A percentile compares a stretch with the other conserved stretches of the same genome.
Conservation (phyloP, 2,888 invertebrate species). For the Stenurella melanura region DNA sequence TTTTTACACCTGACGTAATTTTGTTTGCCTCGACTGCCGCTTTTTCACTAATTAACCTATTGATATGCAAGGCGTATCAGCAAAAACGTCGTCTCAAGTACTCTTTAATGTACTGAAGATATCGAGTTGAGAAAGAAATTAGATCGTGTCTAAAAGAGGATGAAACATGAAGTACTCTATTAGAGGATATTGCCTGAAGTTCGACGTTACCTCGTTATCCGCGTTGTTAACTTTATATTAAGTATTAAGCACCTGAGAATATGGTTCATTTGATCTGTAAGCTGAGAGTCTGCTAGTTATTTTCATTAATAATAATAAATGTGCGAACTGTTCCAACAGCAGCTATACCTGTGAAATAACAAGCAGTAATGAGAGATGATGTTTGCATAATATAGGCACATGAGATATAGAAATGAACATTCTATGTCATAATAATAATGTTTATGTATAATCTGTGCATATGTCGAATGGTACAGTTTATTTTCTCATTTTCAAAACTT, state of each 20-base stretch:
- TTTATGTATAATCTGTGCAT: no score
- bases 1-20: background rate
- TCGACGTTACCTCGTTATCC: background rate
- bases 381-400: no score
- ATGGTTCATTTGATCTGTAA: background rate
- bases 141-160: conserved; percentile 7
- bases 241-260: conserved; percentile 2
- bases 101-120: conserved; percentile 3
- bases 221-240: background rate
- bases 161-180: conserved; percentile 2
- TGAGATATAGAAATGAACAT: no score
- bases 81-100: conserved; percentile 2
- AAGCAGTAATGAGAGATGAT: no score
- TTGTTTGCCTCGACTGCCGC: background rate
- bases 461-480: no score
- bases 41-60: background rate
- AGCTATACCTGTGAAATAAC: no score
- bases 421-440: no score
- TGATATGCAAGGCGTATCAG: conserved; percentile 7
- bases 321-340: no score
- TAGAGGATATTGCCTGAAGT: background rate
- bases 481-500: no score
- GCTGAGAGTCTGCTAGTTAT: background rate
- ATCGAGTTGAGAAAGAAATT: background rate
- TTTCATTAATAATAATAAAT: background rate